phyloP scores from a whole-genome alignment of 2,113 vertebrate species.

The Clinocottus analis region DNA sequence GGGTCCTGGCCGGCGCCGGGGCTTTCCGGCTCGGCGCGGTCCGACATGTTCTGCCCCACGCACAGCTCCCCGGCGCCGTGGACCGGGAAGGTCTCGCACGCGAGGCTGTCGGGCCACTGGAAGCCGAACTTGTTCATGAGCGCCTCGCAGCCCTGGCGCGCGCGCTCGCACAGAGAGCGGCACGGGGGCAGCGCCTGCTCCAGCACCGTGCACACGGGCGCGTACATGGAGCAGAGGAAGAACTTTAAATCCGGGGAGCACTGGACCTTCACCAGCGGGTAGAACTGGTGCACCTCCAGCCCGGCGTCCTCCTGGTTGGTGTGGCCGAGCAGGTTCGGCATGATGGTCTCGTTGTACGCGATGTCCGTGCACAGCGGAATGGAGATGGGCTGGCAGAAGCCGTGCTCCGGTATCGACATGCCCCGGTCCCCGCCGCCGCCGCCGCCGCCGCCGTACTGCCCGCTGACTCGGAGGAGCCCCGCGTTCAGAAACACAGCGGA shows the following conservation, averaged over 20 bases:
- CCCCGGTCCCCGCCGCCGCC: slow-evolving; percentile 85
- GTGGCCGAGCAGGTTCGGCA: slow-evolving; percentile 92
- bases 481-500: slow-evolving; percentile 59
- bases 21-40: slow-evolving; percentile 80
- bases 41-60: slow-evolving; percentile 93
- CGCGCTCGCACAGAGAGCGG: slow-evolving; percentile 90
- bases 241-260: slow-evolving; percentile 91
- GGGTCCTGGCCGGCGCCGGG: slow-evolving; percentile 72
- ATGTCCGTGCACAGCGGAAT: slow-evolving; percentile 94
- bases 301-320: slow-evolving; percentile 92
- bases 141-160: slow-evolving; percentile 91
- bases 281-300: slow-evolving; percentile 93
- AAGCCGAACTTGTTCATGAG: slow-evolving; percentile 96
- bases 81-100: slow-evolving; percentile 91
- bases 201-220: slow-evolving; percentile 91
- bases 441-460: slow-evolving; percentile 84
- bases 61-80: slow-evolving; percentile 93
- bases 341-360: slow-evolving; percentile 93
- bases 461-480: slow-evolving; percentile 71
- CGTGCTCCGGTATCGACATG: slow-evolving; percentile 91
- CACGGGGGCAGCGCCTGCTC: slow-evolving; percentile 92
- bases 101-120: slow-evolving; percentile 92
- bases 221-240: slow-evolving; percentile 93
- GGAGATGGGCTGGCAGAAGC: slow-evolving; percentile 92
- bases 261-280: slow-evolving; percentile 92